Evolutionary conservation across 2,888 invertebrate genomes (phyloP).

Genomic region (Habrosyne pyritoides): DNA sequence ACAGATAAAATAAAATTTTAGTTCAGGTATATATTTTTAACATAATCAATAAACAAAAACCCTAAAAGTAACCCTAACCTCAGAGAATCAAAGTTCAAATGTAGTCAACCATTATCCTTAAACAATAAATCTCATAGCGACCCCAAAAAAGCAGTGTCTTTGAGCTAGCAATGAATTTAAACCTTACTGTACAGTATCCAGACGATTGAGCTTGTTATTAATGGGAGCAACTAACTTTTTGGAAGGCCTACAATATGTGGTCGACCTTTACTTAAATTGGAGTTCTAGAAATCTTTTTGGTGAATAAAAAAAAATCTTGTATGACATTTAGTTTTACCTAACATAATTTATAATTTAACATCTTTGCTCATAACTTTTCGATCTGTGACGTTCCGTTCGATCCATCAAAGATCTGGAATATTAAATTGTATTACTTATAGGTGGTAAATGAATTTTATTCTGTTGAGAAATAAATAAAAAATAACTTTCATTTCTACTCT

Average conservation of each 20-base stretch:
- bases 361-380: no score
- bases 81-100: not conserved
- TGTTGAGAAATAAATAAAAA: no score
- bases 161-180: slow-evolving; percentile 1
- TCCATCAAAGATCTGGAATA: no score
- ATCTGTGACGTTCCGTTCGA: no score
- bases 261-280: not conserved
- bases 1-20: no score
- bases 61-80: not conserved
- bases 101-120: not conserved
- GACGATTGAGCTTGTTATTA: not conserved
- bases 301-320: no score
- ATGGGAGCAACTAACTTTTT: not conserved
- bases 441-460: no score
- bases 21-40: not conserved
- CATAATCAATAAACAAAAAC: not conserved
- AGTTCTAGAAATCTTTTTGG: no score
- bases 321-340: no score
- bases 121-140: slow-evolving; percentile 4
- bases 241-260: not conserved
- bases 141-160: not conserved
- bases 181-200: not conserved
- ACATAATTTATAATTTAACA: no score
- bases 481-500: no score
- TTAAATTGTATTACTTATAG: no score